Evolutionary conservation across 2,113 vertebrate genomes (phyloP), one percentile per base, ranked within the genome.

Genomic region (Sylvia atricapilla): DNA sequence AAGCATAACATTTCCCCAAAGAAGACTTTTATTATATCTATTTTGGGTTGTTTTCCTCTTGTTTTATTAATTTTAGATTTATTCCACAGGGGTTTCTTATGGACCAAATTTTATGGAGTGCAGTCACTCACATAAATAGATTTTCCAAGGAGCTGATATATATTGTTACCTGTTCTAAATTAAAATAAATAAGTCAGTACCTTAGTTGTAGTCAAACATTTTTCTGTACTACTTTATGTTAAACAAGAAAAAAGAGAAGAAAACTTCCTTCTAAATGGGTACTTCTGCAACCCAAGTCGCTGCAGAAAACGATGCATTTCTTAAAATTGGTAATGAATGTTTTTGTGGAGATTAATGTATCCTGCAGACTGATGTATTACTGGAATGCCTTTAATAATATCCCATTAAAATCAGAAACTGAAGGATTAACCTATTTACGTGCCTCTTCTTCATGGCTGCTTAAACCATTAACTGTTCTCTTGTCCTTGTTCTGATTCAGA

Each of bases 1-100:
- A 89, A 92, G 52, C 62, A 50, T 62, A 91, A 31, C 55, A 59
- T 96, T 96, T 94, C 39, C 41, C 60, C 56, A 90, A 87, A 49
- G 41, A 81, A 88, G 24, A 78, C 33, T 53, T 94, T 94, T 85
- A 16, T 72, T 75, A 31, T 90, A 56, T 84, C 78, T 47, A 7
- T 28, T 89, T 77, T 50, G 22, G 7, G 4, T 28, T 87, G 27
- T 62, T 25, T 94, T 94, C 73, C 31, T 90, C 17, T 83, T 86
- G 37, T 63, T 55, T 44, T 73, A 72, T 72, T 92, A 85, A 69
- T 89, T 52, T 72, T 87, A 83, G 47, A 77, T 92, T 72, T 91
- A 74, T 94, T 97, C 33, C 28, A 69, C 8, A 20, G 63, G 41
- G 88, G n/a, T 70, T 91, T 88, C 20, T 93, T 84, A 89, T 7